Base-by-base conservation (phyloP, 2,113 vertebrate species). In the Merops nubicus region DNA sequence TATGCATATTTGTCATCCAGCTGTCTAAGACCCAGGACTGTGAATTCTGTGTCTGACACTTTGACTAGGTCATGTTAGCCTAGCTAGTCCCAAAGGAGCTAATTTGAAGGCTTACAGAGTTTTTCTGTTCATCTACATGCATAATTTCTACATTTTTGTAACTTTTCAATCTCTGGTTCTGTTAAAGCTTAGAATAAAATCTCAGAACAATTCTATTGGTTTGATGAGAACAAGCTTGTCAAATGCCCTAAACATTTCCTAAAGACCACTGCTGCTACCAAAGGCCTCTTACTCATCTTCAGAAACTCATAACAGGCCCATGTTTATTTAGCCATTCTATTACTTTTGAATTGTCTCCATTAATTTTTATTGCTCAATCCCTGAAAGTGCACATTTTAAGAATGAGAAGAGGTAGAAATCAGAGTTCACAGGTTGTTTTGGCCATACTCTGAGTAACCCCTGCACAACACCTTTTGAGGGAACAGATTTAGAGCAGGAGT, bases 161-260 rank as follows among this genome's bases (percentile, higher is more conserved):
- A 42, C 12, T 36, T 59, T 89, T 77, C 29, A 65, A 57, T 11
- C 5, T 4, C 15, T 18, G 15, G 2, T 36, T 73, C 45, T 18
- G 17, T 33, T 45, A 23, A 18, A n/a, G 6, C 3, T 33, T 51
- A 56, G 60, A 26, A 36, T 11, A 50, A 51, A 65, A 48, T 0
- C 36, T 60, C 0, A 0, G 19, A 56, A 43, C 4, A 31, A 22
- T 38, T 25, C 7, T 8, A 6, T 1, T 34, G 12, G 4, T 45
- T 45, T 48, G 4, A 7, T 53, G 43, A 50, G 29, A 50, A 20
- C 4, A 23, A 4, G 5, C 54, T 47, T 12, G 54, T 18, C 14
- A 36, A 36, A 26, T 19, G 18, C 10, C 12, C 11, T 15, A 14
- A 5, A 25, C 0, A 0, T 57, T 68, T 47, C 15, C 23, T 45